Evolutionary conservation across 2,888 invertebrate genomes (phyloP), one percentile per base, ranked within the genome.

Genomic region (Lathronympha strigana): DNA sequence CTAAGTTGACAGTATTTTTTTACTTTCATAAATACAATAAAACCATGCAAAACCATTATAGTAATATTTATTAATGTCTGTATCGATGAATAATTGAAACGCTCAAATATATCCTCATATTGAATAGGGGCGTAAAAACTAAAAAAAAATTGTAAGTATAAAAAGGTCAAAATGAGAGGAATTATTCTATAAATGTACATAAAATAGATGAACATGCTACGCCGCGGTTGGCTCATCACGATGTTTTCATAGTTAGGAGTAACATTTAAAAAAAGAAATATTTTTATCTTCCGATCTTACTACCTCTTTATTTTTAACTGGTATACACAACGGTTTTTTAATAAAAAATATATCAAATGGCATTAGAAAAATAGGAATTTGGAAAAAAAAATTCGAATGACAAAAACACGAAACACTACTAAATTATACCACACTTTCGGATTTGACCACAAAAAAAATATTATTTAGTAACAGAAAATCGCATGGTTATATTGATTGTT

Each of bases 101-200:
- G 19, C 28, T 28, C 28, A 40, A 55, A 19, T 43, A 28, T n/a
- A 43, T n/a, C 38, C 40, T 33, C 1, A 54, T 79, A 75, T 79
- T 72, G 77, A 28, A 78, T 89, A 89, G 84, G 77, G 60, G 72
- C 76, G 77, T 80, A 77, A 78, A 78, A 76, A 74, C 47, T 68
- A 68, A 73, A 72, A 80, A 75, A 76, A 80, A 80, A 83, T 80
- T 82, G 81, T 90, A 90, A 89, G 82, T 85, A 83, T 83, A 82
- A 83, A 82, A 90, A 90, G 90, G 91, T 91, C 90, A 91, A 90
- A 83, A 90, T 84, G 90, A 90, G 90, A 92, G 90, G 90, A 91
- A 90, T 84, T 90, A 90, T 88, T 84, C 80, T 84, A 83, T 86
- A 86, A 86, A 81, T 90, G 89, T 90, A 90, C 72, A 90, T 90